Conservation (phyloP, 1,140 invertebrate genomes). For the Calliphora vicina region DNA sequence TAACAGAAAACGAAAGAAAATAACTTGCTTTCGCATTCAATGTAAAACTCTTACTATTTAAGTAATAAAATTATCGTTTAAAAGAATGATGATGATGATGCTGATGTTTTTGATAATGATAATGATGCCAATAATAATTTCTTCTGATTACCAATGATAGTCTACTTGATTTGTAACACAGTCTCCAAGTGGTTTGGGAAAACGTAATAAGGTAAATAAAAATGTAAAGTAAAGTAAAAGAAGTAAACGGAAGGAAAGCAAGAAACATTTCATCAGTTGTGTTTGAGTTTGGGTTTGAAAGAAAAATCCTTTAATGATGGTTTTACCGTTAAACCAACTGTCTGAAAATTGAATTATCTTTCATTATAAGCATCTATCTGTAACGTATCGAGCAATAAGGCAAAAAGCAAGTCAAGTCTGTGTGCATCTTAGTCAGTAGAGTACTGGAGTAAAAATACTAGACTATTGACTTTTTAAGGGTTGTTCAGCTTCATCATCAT, state of each 20-base stretch:
- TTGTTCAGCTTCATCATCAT: constrained; percentile 12
- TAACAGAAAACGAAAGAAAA: too few species aligned
- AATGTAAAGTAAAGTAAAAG: not conserved
- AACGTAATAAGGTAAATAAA: not conserved
- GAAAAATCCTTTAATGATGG: constrained; percentile 38
- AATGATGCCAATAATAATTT: constrained; percentile 18
- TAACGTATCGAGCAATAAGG: not conserved
- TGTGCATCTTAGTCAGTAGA: not conserved
- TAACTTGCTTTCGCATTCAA: not conserved
- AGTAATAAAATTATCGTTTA: constrained; percentile 14
- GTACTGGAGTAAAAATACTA: not conserved
- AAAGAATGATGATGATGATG: not conserved
- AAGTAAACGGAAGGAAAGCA: not conserved
- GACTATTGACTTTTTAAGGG: constrained; percentile 30
- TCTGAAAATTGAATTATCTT: constrained; percentile 37
- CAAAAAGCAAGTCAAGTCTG: not conserved
- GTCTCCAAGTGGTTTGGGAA: not conserved
- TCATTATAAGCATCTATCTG: constrained; percentile 6
- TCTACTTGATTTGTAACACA: not conserved
- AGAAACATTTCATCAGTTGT: not conserved
- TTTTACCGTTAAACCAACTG: constrained; percentile 37
- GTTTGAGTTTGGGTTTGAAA: not conserved
- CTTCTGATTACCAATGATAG: constrained; percentile 21
- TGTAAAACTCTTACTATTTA: not conserved
- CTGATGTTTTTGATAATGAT: not conserved